phyloP scores from a whole-genome alignment of 1,140 invertebrate genomes.

The Pristionchus pacificus region DNA sequence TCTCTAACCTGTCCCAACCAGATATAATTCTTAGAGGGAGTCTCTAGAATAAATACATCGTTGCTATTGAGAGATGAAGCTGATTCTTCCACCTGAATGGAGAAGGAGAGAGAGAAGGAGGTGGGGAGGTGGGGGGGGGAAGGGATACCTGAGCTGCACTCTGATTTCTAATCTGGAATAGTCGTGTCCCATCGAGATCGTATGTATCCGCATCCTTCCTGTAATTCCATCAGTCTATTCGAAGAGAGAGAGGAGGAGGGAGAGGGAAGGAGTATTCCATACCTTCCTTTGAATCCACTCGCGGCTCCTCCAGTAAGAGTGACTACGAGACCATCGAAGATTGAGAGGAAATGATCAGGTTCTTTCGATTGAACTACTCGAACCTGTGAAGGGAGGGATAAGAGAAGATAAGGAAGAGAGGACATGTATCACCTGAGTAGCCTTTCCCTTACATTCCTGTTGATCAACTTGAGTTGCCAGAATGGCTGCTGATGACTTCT shows the following conservation, averaged over 20 bases:
- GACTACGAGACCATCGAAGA: slow-evolving; percentile 51
- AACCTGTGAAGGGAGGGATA: no score
- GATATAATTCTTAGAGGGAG: slow-evolving; percentile 64
- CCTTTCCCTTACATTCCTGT: slow-evolving; percentile 36
- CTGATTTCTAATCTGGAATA: slow-evolving; percentile 65
- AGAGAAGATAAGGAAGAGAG: no score
- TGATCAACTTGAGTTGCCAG: slow-evolving; percentile 48
- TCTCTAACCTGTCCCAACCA: slow-evolving; percentile 69
- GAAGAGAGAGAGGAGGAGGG: no score
- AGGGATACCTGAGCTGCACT: slow-evolving; percentile 60
- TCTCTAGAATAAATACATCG: slow-evolving; percentile 70
- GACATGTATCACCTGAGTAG: slow-evolving; percentile 42
- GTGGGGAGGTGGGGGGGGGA: slow-evolving; percentile 65
- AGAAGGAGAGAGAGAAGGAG: no score
- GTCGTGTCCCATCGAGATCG: slow-evolving; percentile 65
- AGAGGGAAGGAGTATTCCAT: no score
- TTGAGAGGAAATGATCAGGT: slow-evolving; percentile 47
- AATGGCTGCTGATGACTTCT: slow-evolving; percentile 45
- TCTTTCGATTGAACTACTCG: slow-evolving; percentile 52
- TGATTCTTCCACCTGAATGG: slow-evolving; percentile 66
- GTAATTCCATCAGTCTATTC: not conserved
- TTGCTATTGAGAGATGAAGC: slow-evolving; percentile 68
- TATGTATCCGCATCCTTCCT: slow-evolving; percentile 63
- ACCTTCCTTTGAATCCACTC: not conserved
- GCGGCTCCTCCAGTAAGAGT: slow-evolving; percentile 36